Base-by-base conservation (phyloP, 2,113 vertebrate species). In the Miniopterus natalensis region DNA sequence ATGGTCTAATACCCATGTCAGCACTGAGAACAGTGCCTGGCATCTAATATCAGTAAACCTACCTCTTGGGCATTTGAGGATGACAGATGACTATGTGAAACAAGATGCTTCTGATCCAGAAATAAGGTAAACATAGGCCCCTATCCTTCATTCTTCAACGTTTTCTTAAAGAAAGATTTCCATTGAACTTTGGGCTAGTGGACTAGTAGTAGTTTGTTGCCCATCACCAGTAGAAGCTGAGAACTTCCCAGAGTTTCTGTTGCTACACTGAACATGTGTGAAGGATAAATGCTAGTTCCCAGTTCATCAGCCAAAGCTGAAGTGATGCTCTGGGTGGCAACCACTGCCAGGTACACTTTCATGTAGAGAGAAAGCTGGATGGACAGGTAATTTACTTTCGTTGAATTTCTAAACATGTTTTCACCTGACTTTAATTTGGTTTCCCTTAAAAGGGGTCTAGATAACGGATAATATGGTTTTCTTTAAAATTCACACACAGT, bases 381-480 rank as follows among this genome's bases (percentile, higher is more conserved):
- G 3, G 7, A 51, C 5, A 70, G 9, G 3, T 18, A 84, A 73
- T 84, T 74, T 70, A 49, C 29, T 55, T 90, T 90, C 13, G 5
- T 85, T 57, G 3, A 66, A 90, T 88, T 91, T 84, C 17, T 61
- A 11, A 66, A 80, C 63, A n/a, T 65, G 10, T 51, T 93, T 84
- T 87, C 6, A 89, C 5, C 5, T 25, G 8, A 75, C 13, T 31
- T 90, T 84, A 70, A 59, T 87, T 92, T 92, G 20, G 8, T 49
- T 88, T 47, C 2, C 9, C 6, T 31, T 27, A 14, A 73, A 90
- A 65, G 6, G 7, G 5, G 3, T 13, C 3, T 47, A 36, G 7
- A 80, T 49, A 49, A 68, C 2, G 49, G 78, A 71, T 23, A 40
- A 17, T 21, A n/a, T 8, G 0, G 63, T 93, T 95, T 81, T 79